A percentile compares a stretch with the other conserved stretches of the same genome.
These are phyloP conservation scores for Diarsia dahlii DNA, from an alignment of 2,888 invertebrate species.

Conservation along the genomic window DNA sequence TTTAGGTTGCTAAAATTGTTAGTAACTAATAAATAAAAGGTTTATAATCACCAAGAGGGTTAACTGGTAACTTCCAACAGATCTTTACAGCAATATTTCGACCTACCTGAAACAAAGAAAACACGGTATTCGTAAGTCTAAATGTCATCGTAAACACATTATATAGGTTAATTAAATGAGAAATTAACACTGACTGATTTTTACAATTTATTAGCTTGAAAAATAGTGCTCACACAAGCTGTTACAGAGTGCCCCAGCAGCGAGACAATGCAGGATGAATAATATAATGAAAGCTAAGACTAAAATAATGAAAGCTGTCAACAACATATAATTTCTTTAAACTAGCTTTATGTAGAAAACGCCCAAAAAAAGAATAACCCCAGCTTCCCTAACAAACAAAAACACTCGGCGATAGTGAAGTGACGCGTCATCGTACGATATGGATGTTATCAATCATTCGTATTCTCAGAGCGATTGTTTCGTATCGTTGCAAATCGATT, in stretches of 20 bases:
- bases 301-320: no score
- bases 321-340: no score
- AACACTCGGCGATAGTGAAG: conserved; percentile 51
- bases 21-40: not conserved
- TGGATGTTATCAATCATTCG: conserved; percentile 63
- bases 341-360: not conserved
- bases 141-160: no score
- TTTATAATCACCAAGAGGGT: conserved; percentile 2
- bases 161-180: no score
- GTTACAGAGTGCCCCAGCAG: not conserved
- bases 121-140: not conserved
- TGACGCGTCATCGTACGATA: conserved; percentile 57
- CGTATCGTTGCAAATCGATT: conserved; percentile 61
- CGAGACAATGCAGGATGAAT: not conserved
- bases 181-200: no score
- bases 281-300: no score
- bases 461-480: conserved; percentile 63
- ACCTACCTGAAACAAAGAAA: conserved; percentile 45
- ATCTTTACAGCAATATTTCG: not conserved
- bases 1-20: not conserved
- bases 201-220: no score
- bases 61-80: not conserved
- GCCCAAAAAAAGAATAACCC: not conserved
- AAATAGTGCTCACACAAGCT: not conserved
- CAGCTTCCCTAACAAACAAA: conserved; percentile 35